Conservation (phyloP, 2,113 vertebrate species). For the Megaptera novaeangliae region DNA sequence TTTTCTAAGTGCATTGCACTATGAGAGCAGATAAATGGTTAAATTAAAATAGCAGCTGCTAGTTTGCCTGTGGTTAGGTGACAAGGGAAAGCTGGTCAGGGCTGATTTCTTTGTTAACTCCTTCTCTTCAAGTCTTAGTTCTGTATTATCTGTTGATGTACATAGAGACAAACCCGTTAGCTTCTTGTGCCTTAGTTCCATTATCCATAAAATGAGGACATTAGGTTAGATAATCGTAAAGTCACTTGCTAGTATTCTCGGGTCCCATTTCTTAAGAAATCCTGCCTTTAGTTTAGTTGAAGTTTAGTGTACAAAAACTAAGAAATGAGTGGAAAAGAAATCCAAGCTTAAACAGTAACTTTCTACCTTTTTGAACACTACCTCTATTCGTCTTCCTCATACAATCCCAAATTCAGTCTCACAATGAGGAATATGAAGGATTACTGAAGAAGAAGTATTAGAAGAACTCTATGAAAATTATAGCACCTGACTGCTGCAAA, state of each 20-base stretch:
- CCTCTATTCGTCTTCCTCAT: background rate
- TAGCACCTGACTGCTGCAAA: background rate
- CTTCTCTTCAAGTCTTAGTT: background rate
- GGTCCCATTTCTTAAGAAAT: background rate
- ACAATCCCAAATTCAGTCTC: background rate
- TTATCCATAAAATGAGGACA: background rate
- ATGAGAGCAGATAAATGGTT: background rate
- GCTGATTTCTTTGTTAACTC: slow-evolving; percentile 1
- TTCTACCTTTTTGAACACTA: background rate
- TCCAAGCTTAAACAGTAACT: background rate
- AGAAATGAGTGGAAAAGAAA: background rate
- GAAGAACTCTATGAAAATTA: background rate
- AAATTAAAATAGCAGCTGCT: background rate
- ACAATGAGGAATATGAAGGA: background rate
- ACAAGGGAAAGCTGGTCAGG: background rate
- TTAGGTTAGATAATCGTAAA: background rate
- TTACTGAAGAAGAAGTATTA: background rate
- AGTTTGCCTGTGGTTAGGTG: background rate
- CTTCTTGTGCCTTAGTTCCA: background rate
- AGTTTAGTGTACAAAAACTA: background rate
- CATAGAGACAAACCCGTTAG: background rate
- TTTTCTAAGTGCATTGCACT: background rate
- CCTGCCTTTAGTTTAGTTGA: background rate
- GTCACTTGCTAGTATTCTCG: background rate
- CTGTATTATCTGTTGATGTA: background rate